phyloP scores from a whole-genome alignment of 35 echinoderm and acorn worm species.

The Heliocidaris tuberculata region DNA sequence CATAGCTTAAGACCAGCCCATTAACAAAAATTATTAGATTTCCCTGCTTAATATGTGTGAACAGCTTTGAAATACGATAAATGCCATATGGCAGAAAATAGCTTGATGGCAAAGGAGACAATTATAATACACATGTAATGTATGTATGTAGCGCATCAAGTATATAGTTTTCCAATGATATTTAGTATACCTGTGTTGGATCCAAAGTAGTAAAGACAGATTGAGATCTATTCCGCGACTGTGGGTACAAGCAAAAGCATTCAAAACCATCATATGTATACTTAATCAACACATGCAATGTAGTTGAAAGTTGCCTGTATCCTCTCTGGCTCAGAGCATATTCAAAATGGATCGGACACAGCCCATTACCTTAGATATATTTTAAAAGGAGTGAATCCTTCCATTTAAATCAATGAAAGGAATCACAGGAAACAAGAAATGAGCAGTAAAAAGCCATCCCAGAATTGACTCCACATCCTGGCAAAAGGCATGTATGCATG shows the following conservation, averaged over 20 bases:
- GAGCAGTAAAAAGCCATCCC: no score
- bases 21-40: background rate
- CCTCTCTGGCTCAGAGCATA: background rate
- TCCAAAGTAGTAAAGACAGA: constrained; percentile 7
- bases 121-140: background rate
- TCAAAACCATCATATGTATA: background rate
- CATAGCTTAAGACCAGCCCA: background rate
- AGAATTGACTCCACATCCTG: background rate
- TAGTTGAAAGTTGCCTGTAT: background rate
- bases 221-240: constrained; percentile 10
- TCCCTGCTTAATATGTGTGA: background rate
- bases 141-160: background rate
- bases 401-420: no score
- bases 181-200: background rate
- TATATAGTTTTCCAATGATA: background rate
- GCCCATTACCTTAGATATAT: no score
- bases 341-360: background rate
- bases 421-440: no score
- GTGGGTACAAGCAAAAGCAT: background rate
- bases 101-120: background rate
- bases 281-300: background rate
- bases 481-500: background rate
- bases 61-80: background rate
- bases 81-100: background rate
- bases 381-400: no score